Evolutionary conservation across 2,113 vertebrate species (phyloP), one percentile per base, ranked within the genome.

Genomic region (Benitochromis conjunctus): DNA sequence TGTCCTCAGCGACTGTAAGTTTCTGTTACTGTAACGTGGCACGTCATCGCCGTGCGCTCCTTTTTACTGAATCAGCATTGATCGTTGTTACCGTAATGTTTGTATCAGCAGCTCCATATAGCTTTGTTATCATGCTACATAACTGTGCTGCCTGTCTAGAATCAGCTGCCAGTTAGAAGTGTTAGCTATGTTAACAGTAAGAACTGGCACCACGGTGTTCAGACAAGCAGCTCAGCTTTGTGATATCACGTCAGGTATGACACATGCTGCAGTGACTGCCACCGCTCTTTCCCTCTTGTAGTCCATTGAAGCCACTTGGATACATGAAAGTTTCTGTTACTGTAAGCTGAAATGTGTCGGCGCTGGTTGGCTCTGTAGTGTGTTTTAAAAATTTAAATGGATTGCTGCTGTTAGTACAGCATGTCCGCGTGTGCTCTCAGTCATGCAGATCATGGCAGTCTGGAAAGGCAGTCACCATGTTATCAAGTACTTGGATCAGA

Each of bases 41-140:
- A 11, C 12, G 2, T 36, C 26, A 14, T 71, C 6, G 1, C 7
- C 6, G 1, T 5, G 9, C 1, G 24, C 36, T 38, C 5, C 4
- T 3, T 54, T 16, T 41, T 1, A 84, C 80, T 46, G 3, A 14
- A 14, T 91, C 43, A 57, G 1, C 79, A 81, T 85, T 1, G 91
- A 85, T 80, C 26, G 6, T 7, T 76, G n/a, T 88, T 88, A 79
- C 87, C 4, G 87, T 88, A 85, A 82, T 29, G 46, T 43, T 81
- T 64, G 82, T 62, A 69, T 54, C 38, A 87, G 84, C 57, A 66
- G 85, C 85, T 84, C 55, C 29, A 1, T 34, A 1, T 38, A 18
- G 53, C 34, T 86, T 2, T 1, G 13, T 69, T 43, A 34, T 81
- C 12, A 21, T 43, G 41, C 51, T 62, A 64, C 79, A 16, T 62